Conservation (phyloP, 1,140 invertebrate genomes). For the Pissodes strobi region DNA sequence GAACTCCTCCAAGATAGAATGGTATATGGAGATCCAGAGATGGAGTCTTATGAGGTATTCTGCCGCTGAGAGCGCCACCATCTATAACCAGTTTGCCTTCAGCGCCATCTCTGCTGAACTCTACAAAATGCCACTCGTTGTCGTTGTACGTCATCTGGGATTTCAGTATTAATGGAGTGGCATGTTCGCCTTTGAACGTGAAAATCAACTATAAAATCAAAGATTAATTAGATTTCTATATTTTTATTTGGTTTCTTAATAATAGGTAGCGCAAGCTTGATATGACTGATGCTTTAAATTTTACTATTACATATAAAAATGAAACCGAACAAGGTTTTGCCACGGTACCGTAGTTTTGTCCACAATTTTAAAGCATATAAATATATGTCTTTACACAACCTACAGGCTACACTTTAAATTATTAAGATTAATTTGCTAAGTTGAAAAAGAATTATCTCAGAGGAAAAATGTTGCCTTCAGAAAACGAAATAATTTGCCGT, state of each 20-base stretch:
- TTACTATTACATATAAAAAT: not conserved
- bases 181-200: constrained; percentile 68
- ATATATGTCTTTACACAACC: too few relatives aligned
- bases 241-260: not conserved
- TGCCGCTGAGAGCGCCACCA: constrained; percentile 60
- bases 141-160: constrained; percentile 73
- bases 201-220: constrained; percentile 63
- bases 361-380: too few relatives aligned
- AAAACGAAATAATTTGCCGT: too few relatives aligned
- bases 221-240: not conserved
- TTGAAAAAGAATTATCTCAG: too few relatives aligned
- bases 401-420: too few relatives aligned
- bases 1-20: constrained; percentile 77
- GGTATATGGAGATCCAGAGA: constrained; percentile 70
- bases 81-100: constrained; percentile 73
- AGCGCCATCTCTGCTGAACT: constrained; percentile 62
- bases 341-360: too few relatives aligned
- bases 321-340: constrained; percentile 3
- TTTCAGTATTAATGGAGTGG: constrained; percentile 64
- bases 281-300: not conserved
- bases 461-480: too few relatives aligned
- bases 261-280: not conserved
- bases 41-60: constrained; percentile 62
- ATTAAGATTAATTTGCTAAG: too few relatives aligned
- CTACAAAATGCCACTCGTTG: constrained; percentile 82